These are phyloP conservation scores for Bambusicola thoracicus DNA, from an alignment of 2,113 vertebrate genomes.

Conservation along the genomic window DNA sequence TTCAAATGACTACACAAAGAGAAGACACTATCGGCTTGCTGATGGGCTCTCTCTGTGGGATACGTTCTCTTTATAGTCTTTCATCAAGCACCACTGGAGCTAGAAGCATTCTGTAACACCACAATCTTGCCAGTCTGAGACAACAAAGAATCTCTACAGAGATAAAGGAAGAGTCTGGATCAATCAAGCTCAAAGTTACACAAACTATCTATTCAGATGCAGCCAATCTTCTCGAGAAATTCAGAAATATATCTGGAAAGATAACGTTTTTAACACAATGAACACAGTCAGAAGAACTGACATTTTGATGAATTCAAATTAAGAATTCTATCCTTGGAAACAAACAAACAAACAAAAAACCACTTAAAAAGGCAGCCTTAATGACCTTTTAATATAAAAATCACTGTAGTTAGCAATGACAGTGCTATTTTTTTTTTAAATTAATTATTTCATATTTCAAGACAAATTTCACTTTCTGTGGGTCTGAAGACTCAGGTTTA, in stretches of 20 bases:
- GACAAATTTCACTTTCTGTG: neutral
- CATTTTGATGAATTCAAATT: neutral
- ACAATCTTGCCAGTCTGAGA: neutral
- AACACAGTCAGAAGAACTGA: neutral
- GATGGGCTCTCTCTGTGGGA: neutral
- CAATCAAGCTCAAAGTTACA: neutral
- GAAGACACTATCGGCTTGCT: neutral
- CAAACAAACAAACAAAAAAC: neutral
- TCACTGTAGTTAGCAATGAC: neutral
- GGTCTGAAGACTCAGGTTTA: neutral
- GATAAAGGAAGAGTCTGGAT: neutral
- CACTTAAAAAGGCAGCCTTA: neutral
- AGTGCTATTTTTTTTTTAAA: neutral
- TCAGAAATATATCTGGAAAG: neutral
- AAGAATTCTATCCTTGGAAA: neutral
- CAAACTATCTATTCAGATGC: neutral
- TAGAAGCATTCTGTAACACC: neutral
- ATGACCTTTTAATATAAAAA: neutral
- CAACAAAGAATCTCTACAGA: neutral
- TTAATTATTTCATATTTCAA: neutral
- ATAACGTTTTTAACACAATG: neutral
- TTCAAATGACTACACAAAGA: neutral
- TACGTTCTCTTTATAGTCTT: neutral
- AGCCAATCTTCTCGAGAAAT: neutral
- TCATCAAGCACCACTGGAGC: neutral